Conservation (phyloP, 2,797 vertebrate species). For the Eulemur rubriventer region DNA sequence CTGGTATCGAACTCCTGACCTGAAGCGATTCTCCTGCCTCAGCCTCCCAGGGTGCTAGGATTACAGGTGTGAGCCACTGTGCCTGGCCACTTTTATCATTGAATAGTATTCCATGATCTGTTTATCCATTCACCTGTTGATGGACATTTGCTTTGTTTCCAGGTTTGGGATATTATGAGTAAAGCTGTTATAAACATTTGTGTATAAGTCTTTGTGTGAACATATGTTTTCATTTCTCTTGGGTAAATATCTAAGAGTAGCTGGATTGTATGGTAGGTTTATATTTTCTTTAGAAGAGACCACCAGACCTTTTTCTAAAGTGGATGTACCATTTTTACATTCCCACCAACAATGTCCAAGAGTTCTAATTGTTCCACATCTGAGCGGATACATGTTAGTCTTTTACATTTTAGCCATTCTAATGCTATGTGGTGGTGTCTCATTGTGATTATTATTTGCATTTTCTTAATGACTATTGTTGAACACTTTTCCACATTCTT, state of each 20-base stretch:
- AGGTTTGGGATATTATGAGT: not conserved
- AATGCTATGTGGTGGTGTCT: not conserved
- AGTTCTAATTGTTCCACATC: not conserved
- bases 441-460: not conserved
- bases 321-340: not conserved
- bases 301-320: not conserved
- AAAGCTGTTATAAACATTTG: not conserved
- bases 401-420: not conserved
- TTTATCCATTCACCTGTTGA: not conserved
- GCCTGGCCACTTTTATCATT: not conserved
- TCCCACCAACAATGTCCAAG: not conserved
- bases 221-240: slow-evolving; percentile 21
- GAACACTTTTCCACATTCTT: not conserved
- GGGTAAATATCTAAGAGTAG: not conserved
- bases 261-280: not conserved
- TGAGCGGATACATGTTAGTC: not conserved
- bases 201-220: not conserved
- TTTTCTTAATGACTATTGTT: not conserved
- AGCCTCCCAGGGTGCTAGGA: not conserved
- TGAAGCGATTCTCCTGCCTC: not conserved
- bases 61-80: not conserved
- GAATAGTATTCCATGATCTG: not conserved
- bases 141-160: not conserved
- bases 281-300: not conserved
- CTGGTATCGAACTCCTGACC: not conserved